These are phyloP conservation scores for Ylistrum balloti DNA, from an alignment of 1,140 invertebrate genomes.

Conservation along the genomic window DNA sequence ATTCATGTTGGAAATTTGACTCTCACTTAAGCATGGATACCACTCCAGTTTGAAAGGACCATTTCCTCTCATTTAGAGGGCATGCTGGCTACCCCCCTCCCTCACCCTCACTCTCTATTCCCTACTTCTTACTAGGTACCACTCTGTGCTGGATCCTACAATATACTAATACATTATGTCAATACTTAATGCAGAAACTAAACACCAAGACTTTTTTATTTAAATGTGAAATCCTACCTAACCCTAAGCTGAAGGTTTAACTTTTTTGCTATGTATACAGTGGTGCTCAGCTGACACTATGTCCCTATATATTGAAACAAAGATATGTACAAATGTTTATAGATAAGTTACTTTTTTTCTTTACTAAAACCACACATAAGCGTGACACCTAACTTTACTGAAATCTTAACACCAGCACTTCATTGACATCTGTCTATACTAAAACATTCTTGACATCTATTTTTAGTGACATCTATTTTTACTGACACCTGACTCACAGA, in stretches of 20 bases:
- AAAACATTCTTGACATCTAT: neutral
- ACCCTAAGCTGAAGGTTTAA: too few relatives aligned
- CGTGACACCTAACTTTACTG: neutral
- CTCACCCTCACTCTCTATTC: neutral
- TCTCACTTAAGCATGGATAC: neutral
- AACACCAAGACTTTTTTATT: neutral
- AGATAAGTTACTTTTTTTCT: too few relatives aligned
- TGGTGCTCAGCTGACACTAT: too few relatives aligned
- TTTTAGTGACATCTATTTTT: too few relatives aligned
- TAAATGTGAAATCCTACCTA: neutral
- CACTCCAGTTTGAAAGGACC: neutral
- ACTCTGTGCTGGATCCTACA: neutral
- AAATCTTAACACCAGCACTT: neutral
- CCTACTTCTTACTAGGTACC: neutral
- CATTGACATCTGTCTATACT: neutral
- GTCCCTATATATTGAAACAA: too few relatives aligned
- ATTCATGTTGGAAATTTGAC: neutral
- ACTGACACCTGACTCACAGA: too few relatives aligned
- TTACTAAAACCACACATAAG: too few relatives aligned
- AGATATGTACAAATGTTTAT: too few relatives aligned
- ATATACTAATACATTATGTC: neutral
- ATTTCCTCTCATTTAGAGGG: conserved; percentile 25
- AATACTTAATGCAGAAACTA: neutral
- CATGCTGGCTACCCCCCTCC: neutral
- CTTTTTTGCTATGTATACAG: too few relatives aligned